Evolutionary conservation across 2,888 invertebrate species (phyloP).

Genomic region (Colletes collaris): DNA sequence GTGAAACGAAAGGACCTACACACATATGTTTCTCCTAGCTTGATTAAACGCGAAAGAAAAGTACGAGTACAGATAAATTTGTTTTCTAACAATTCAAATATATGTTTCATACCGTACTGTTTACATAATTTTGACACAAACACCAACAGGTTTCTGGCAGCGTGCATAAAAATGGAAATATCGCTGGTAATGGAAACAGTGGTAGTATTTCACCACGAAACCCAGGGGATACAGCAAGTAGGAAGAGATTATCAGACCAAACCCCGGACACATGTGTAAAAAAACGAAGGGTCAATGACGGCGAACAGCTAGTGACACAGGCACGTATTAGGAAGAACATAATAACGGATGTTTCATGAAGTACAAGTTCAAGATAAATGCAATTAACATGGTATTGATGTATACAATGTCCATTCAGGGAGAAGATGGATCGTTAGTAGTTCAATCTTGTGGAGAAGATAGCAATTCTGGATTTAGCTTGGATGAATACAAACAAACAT

Average conservation of each 20-base stretch:
- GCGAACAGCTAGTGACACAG: conserved; percentile 73
- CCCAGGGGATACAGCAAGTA: conserved; percentile 65
- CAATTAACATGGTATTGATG: neutral
- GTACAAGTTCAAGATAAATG: neutral
- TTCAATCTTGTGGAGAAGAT: conserved; percentile 78
- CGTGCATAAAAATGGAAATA: conserved; percentile 73
- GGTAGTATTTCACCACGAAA: conserved; percentile 73
- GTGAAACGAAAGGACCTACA: conserved; percentile 92
- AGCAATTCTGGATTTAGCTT: conserved; percentile 80
- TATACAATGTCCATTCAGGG: conserved; percentile 53
- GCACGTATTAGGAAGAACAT: conserved; percentile 41
- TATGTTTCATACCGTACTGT: neutral
- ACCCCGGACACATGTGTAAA: conserved; percentile 68
- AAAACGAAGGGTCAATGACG: conserved; percentile 68
- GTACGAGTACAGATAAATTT: conserved; percentile 70
- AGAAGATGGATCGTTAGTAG: conserved; percentile 76
- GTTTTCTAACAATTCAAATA: neutral
- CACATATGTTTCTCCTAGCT: conserved; percentile 89
- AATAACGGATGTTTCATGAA: neutral
- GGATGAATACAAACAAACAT: conserved; percentile 79
- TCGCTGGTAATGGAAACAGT: conserved; percentile 73
- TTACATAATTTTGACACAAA: neutral
- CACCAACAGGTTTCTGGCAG: conserved; percentile 70
- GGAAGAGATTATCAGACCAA: conserved; percentile 75
- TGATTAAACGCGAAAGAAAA: conserved; percentile 89